Evolutionary conservation across 2,888 invertebrate species (phyloP).

Genomic region (Chesias legatella): DNA sequence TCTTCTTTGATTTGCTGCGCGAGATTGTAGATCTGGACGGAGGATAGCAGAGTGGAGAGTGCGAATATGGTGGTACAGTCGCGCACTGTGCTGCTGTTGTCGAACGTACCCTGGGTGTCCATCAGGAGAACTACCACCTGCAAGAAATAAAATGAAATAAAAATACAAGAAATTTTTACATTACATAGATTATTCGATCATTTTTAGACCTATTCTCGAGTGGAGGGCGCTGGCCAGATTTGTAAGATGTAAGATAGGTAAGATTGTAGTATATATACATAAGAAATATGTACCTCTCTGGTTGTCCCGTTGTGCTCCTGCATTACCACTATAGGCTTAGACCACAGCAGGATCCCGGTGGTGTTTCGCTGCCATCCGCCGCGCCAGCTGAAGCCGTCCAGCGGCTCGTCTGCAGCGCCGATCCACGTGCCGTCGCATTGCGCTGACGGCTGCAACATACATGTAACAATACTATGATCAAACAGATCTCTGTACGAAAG

Average conservation of each 20-base stretch:
- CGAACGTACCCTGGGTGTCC: constrained; percentile 95
- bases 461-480: too few species aligned
- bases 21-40: constrained; percentile 90
- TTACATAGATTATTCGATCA: too few species aligned
- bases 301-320: constrained; percentile 11
- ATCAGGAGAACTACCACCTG: constrained; percentile 28
- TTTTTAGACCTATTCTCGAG: too few species aligned
- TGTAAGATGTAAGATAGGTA: too few species aligned
- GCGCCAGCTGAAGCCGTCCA: constrained; percentile 94
- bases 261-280: too few species aligned
- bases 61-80: constrained; percentile 87
- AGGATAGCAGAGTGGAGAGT: constrained; percentile 96
- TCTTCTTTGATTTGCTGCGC: constrained; percentile 96
- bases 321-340: constrained; percentile 88
- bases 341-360: constrained; percentile 94
- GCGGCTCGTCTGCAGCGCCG: constrained; percentile 85
- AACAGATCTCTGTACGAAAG: too few species aligned
- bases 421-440: constrained; percentile 83
- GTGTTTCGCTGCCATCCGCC: constrained; percentile 95
- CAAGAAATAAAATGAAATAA: too few species aligned
- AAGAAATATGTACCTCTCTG: too few species aligned
- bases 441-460: constrained; percentile 16
- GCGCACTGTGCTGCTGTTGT: constrained; percentile 94
- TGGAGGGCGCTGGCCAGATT: too few species aligned
- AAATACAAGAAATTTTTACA: too few species aligned